phyloP scores from a whole-genome alignment of 1,140 invertebrate genomes.

The Drosophila lacteicornis region DNA sequence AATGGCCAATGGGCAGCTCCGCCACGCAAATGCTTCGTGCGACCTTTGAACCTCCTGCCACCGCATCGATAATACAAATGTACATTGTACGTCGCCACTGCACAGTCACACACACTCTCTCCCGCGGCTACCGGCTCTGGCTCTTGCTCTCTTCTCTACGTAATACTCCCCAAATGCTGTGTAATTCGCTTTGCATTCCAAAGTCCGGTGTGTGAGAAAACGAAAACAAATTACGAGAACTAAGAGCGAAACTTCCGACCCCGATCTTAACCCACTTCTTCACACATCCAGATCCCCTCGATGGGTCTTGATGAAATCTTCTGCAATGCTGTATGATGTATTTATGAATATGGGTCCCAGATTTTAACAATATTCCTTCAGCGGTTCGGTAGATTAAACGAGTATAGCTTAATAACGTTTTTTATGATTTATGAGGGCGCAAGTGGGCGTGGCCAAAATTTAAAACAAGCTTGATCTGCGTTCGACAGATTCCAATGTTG shows the following conservation, averaged over 20 bases:
- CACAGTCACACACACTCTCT: slow-evolving; percentile 7
- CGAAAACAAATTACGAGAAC: slow-evolving; percentile 36
- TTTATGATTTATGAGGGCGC: too few relatives aligned
- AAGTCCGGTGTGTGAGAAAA: slow-evolving; percentile 43
- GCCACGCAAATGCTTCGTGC: slow-evolving; percentile 52
- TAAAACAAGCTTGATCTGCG: too few relatives aligned
- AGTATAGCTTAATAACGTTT: too few relatives aligned
- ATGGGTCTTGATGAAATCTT: neutral
- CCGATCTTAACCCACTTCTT: neutral
- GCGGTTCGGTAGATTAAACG: neutral
- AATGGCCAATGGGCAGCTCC: slow-evolving; percentile 36
- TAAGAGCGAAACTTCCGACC: slow-evolving; percentile 6
- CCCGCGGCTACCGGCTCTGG: neutral
- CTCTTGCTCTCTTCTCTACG: slow-evolving; percentile 26
- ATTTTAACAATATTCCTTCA: neutral
- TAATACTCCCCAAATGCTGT: slow-evolving; percentile 49
- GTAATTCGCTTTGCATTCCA: slow-evolving; percentile 51
- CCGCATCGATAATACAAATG: slow-evolving; percentile 49
- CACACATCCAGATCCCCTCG: neutral
- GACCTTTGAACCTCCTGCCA: slow-evolving; percentile 51
- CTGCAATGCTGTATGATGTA: too few relatives aligned
- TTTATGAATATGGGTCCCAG: neutral
- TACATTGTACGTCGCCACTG: slow-evolving; percentile 11
- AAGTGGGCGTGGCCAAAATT: too few relatives aligned
- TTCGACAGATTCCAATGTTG: too few relatives aligned